Base-by-base conservation (phyloP, 2,797 vertebrate species). In the Peromyscus melanophrys region DNA sequence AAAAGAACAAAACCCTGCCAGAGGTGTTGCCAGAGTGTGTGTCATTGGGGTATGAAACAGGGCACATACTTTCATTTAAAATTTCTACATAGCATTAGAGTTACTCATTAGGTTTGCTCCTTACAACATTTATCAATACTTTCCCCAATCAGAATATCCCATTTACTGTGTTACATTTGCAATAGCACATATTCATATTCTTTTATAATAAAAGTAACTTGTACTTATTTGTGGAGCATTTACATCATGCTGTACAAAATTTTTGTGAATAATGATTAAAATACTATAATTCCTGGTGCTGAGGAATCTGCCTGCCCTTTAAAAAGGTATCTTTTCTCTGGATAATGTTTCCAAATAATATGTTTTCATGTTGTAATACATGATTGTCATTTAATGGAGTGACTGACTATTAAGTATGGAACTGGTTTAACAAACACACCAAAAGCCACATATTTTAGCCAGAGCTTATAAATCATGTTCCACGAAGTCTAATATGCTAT, bases 391-490 rank as follows among this genome's bases (percentile, higher is more conserved):
- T 96, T 95, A 76, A 27, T 59, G 75, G 34, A 29, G 21, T 73
- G 49, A 93, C 43, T 73, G 49, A 93, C 43, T 86, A 27, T 75
- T 89, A 95, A 93, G 34, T 90, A 80, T 71, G 43, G 69, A 92
- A 65, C 31, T 90, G 57, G 87, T 52, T 94, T 89, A 90, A 84
- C 71, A 90, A 86, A 92, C 75, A 69, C 86, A 81, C 71, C 49
- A 96, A 92, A 96, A 86, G 37, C 55, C 61, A 61, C n/a, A 29
- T 59, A 63, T 93, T 87, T 86, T 95, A 96, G 75, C 92, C 43
- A 65, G 40, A 46, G 25, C 29, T 65, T 88, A 97, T 83, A 57
- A 85, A 40, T 89, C 31, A n/a, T 94, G 84, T 63, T 95, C 91
- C 49, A 89, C 65, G 57, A 93, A 73, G 6, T 73, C 37, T 92